A percentile compares a stretch with the other conserved stretches of the same genome.
Evolutionary conservation across 2,888 invertebrate species (phyloP).

Genomic region (Belgica antarctica): DNA sequence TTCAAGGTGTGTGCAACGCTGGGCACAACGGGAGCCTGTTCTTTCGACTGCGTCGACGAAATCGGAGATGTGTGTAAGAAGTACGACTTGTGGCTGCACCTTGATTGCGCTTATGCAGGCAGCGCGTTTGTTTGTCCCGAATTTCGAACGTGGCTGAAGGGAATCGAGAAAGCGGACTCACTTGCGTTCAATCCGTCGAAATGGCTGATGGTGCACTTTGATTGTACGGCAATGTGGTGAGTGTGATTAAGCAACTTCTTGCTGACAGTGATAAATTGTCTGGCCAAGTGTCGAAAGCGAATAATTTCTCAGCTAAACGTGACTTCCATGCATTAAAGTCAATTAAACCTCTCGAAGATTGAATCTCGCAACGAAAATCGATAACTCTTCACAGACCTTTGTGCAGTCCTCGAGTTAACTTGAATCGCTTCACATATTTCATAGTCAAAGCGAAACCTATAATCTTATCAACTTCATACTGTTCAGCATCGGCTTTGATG

Average conservation of each 20-base stretch:
- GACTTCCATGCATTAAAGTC: background rate
- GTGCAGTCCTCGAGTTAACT: background rate
- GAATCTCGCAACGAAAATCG: slow-evolving; percentile 2
- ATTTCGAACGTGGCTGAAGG: slow-evolving; percentile 83
- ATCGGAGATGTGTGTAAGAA: slow-evolving; percentile 66
- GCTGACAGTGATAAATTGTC: background rate
- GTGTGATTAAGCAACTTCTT: slow-evolving; percentile 46
- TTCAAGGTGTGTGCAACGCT: slow-evolving; percentile 86
- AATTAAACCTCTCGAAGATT: background rate
- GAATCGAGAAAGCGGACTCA: slow-evolving; percentile 89
- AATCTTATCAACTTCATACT: slow-evolving; percentile 7
- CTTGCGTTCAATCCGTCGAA: slow-evolving; percentile 98
- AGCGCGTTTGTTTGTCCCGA: slow-evolving; percentile 95
- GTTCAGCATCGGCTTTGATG: background rate
- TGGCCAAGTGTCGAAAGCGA: too few relatives aligned
- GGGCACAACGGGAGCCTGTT: slow-evolving; percentile 95
- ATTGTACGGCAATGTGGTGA: slow-evolving; percentile 98
- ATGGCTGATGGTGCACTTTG: slow-evolving; percentile 98
- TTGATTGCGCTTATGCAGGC: slow-evolving; percentile 98
- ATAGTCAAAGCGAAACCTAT: background rate
- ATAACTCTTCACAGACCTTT: background rate
- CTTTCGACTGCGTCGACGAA: slow-evolving; percentile 83
- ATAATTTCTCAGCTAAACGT: too few relatives aligned
- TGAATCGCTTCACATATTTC: background rate
- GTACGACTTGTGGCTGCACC: slow-evolving; percentile 91